These are phyloP conservation scores for Drosophila ustulata DNA, from an alignment of 2,888 invertebrate species.

Conservation along the genomic window DNA sequence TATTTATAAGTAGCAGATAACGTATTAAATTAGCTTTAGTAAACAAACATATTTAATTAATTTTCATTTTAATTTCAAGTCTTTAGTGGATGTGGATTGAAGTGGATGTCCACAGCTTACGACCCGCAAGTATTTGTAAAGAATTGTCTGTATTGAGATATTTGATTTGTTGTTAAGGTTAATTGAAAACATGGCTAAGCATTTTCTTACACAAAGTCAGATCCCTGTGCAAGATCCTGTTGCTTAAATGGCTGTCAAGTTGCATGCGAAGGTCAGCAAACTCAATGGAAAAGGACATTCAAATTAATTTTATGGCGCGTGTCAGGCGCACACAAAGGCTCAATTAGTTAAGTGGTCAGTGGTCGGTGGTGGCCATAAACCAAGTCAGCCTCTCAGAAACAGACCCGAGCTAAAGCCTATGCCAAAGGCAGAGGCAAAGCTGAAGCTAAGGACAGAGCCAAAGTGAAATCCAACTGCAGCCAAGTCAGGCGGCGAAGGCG, in stretches of 20 bases:
- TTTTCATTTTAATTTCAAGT: no score
- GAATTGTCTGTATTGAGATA: not conserved
- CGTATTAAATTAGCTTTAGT: no score
- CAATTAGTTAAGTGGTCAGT: conserved; percentile 78
- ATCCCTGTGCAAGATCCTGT: conserved; percentile 5
- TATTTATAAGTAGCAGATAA: no score
- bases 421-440: conserved; percentile 28
- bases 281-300: conserved; percentile 30
- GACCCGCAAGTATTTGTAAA: not conserved
- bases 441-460: conserved; percentile 47
- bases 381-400: conserved; percentile 59
- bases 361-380: conserved; percentile 61
- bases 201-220: not conserved
- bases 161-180: not conserved
- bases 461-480: conserved; percentile 52
- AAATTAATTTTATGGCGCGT: conserved; percentile 74
- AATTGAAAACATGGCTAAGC: not conserved
- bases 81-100: no score
- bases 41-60: no score
- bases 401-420: conserved; percentile 31
- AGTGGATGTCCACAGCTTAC: not conserved
- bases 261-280: conserved; percentile 33
- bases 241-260: conserved; percentile 1
- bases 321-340: conserved; percentile 74
- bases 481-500: conserved; percentile 55